A percentile compares a stretch with the other conserved stretches of the same genome.
Conservation (phyloP, 2,113 vertebrate species). For the Trematocara nigrifrons region DNA sequence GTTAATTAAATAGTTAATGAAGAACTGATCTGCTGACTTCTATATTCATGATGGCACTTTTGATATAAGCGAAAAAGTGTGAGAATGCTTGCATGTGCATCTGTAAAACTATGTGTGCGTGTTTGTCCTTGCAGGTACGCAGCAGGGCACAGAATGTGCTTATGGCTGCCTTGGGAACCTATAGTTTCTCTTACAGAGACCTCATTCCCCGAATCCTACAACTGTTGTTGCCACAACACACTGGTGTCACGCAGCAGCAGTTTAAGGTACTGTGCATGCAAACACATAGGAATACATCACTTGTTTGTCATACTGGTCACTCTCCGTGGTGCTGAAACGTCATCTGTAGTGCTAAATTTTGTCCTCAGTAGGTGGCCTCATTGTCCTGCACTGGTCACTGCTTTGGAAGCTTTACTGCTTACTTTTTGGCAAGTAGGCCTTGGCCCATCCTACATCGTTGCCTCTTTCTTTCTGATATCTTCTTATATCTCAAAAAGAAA, state of each 20-base stretch:
- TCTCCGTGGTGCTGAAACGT: constrained; percentile 33
- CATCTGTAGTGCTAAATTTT: not conserved
- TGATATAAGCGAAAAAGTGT: not conserved
- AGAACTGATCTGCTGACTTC: not conserved
- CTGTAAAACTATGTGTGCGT: not conserved
- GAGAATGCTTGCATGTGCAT: not conserved
- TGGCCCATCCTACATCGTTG: not conserved
- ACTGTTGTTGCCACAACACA: constrained; percentile 79
- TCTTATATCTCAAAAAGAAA: not conserved
- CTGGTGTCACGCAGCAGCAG: constrained; percentile 83
- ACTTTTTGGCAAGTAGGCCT: not conserved
- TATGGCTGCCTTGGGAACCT: constrained; percentile 86
- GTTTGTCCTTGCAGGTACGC: constrained; percentile 79
- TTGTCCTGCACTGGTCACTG: not conserved
- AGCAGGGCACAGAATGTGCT: constrained; percentile 91
- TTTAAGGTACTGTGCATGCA: constrained; percentile 81
- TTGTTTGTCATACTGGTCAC: not conserved
- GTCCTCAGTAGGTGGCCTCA: not conserved
- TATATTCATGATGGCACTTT: not conserved
- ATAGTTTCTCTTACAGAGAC: constrained; percentile 94
- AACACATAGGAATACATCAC: not conserved
- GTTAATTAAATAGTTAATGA: not conserved
- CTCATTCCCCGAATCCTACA: constrained; percentile 87
- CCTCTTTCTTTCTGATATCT: not conserved
- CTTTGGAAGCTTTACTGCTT: not conserved